These are phyloP conservation scores for Drosophila merina DNA, from an alignment of 2,888 invertebrate genomes.

Conservation along the genomic window DNA sequence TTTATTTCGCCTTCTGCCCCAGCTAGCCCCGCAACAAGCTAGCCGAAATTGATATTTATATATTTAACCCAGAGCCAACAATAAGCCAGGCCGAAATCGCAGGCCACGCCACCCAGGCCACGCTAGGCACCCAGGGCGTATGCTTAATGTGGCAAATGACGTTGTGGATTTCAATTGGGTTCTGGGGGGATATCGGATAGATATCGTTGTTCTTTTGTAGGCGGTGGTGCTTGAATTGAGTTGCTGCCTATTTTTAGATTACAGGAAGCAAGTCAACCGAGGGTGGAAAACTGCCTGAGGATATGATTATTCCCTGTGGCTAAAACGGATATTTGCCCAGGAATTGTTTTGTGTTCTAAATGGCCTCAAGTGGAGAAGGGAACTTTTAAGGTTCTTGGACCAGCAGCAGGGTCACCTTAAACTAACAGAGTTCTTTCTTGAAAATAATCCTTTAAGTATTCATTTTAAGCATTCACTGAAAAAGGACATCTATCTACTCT, in stretches of 20 bases:
- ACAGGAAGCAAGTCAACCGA: constrained; percentile 19
- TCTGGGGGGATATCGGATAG: constrained; percentile 8
- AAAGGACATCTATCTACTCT: constrained; percentile 16
- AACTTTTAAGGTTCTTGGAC: background rate
- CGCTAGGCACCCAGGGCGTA: constrained; percentile 55
- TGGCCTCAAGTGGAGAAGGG: background rate
- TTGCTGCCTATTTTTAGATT: constrained; percentile 36
- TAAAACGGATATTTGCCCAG: constrained; percentile 25
- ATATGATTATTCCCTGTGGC: constrained; percentile 23
- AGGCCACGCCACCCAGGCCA: constrained; percentile 12
- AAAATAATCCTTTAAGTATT: background rate
- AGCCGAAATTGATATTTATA: constrained; percentile 75
- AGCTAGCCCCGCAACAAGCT: constrained; percentile 20
- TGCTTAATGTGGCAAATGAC: constrained; percentile 70
- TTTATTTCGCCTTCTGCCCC: constrained; percentile 20
- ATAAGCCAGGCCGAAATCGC: constrained; percentile 55
- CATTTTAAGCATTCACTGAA: background rate
- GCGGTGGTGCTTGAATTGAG: constrained; percentile 28
- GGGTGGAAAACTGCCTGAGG: constrained; percentile 8
- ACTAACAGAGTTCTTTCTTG: background rate
- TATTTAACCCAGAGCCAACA: constrained; percentile 74
- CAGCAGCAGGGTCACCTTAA: background rate
- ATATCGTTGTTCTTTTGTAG: constrained; percentile 25
- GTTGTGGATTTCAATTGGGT: constrained; percentile 67
- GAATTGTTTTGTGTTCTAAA: constrained; percentile 3